Evolutionary conservation across 2,888 invertebrate genomes (phyloP), one percentile per base, ranked within the genome.

Genomic region (Chloroclystis v-ata): DNA sequence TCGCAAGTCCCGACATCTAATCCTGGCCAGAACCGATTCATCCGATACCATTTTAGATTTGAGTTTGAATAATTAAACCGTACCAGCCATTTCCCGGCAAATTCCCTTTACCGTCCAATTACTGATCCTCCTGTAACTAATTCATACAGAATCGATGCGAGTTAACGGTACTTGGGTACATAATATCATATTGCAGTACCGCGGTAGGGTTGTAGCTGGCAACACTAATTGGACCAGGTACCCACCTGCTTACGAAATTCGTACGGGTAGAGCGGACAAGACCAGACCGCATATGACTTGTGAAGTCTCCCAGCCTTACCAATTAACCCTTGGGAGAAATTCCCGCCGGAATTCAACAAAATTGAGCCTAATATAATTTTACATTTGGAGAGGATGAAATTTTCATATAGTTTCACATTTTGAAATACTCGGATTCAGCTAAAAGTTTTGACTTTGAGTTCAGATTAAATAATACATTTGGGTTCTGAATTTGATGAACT

Each of bases 361-460:
- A 80, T 80, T 78, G 75, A 73, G 72, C 75, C 64, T 72, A 66
- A 74, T 75, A 74, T 78, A 75, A 82, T 80, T 74, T 78, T 67
- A 71, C 67, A 69, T 71, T 66, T 57, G 60, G 61, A 47, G 62
- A 68, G 72, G 69, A 71, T 69, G 60, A 65, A 65, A 59, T 69
- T 72, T 61, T 55, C 43, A 54, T 56, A 64, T 63, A 58, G 61
- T 33, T 33, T 14, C 16, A n/a, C 32, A 14, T 33, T 33, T 33
- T 33, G 14, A 14, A n/a, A 14, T 33, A 14, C 3, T 2, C 20
- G 5, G 20, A n/a, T 20, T 20, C 3, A 5, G 20, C 20, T 20
- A 4, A 2, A 20, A 20, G 3, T 2, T 20, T 2, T 20, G 5
- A 20, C 20, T 20, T 20, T 20, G 20, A 20, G 20, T 4, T 4